Evolutionary conservation across 2,888 invertebrate species (phyloP), one percentile per base, ranked within the genome.

Genomic region (Agapetus fuscipes): DNA sequence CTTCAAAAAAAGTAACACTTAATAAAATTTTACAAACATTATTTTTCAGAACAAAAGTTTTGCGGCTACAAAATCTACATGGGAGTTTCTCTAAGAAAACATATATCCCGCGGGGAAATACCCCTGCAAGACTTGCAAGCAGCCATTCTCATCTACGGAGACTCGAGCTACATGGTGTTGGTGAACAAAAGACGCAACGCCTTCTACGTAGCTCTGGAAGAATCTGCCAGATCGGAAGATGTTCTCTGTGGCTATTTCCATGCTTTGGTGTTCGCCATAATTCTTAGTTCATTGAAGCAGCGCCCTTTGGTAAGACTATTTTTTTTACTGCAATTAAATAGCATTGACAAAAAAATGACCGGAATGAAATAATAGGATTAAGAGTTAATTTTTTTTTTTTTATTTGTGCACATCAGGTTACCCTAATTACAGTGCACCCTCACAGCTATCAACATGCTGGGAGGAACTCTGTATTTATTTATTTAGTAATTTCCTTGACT

Each of bases 211-310:
- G 55, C 71, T 24, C 54, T 84, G 2, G 66, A 70, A 41, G 64
- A 70, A 32, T 57, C 66, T n/a, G 68, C 71, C 14, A 54, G 52
- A 0, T 53, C 70, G 1, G 58, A 59, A 34, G 76, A 79, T 49
- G 62, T 80, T n/a, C 53, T 86, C 7, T 68, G 74, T 53, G 77
- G 78, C 3, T 84, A 81, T 55, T 80, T 80, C 49, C 77, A 84
- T 52, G 80, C 81, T 3, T 71, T 76, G 16, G 55, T 82, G 37
- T 61, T 76, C 71, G 66, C 33, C 51, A 66, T 33, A 59, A 58
- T 61, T 61, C 59, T 41, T n/a, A 25, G 28, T 17, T 9, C 41
- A 17, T n/a, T n/a, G 10, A 14, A 41, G 12, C 14, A 14, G 15
- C 9, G n/a, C n/a, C 16, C 20, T 14, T 34, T 30, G 10, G 44